Base-by-base conservation (phyloP, 2,797 vertebrate species). In the Catostomus latipinnis region DNA sequence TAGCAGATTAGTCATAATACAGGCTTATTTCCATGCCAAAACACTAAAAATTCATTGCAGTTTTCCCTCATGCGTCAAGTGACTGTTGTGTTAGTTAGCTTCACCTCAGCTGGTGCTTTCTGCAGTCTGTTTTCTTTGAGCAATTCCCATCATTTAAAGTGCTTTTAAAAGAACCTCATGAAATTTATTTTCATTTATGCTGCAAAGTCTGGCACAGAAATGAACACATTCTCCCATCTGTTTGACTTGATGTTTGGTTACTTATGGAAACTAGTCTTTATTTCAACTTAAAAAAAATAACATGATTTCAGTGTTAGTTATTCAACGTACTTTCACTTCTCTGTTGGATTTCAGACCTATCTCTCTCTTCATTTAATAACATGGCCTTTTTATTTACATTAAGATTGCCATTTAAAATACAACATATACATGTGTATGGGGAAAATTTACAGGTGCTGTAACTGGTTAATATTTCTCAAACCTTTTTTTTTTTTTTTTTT, bases 1-100 rank as follows among this genome's bases (percentile, higher is more conserved):
- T 71, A 10, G 50, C 43, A 71, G 76, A 84, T 84, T 74, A 74
- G 71, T 78, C 78, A 73, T 8, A 56, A 9, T 52, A 16, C 12
- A 52, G 6, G 18, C 49, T 70, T 74, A 18, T 48, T 78, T 57
- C 10, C 5, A 45, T 16, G 69, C 74, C 78, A 84, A 73, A 34
- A 73, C n/a, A 12, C 48, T 69, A 8, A 73, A 73, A 83, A 56
- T 63, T 48, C 63, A 77, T 49, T 2, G 46, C 63, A 63, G 6
- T 50, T 50, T 73, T 49, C 43, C 5, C 77, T 34, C 16, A 54
- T 49, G 46, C 52, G 34, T 73, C 61, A 18, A 74, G 69, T 65
- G 58, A 70, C 60, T 43, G 80, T 16, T 50, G 60, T 65, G 60
- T 60, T 54, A 73, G 45, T 67, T 67, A 82, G 61, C 57, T 9